These are phyloP conservation scores for Nycticryphes semicollaris DNA, from an alignment of 2,113 vertebrate genomes.

Conservation along the genomic window DNA sequence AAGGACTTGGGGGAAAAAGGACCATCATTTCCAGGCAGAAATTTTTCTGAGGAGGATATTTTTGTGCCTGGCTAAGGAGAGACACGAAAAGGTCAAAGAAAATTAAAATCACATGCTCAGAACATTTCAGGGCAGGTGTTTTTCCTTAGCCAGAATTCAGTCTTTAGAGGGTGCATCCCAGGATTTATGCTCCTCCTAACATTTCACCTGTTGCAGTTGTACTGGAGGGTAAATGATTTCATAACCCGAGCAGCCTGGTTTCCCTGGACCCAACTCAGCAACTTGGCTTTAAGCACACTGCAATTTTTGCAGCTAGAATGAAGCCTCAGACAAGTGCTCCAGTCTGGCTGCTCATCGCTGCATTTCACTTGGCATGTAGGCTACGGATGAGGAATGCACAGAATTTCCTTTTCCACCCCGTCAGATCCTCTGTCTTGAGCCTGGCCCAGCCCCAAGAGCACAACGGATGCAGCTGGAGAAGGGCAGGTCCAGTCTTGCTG, in stretches of 20 bases:
- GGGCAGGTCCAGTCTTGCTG: slow-evolving; percentile 63
- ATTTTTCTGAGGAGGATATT: slow-evolving; percentile 49
- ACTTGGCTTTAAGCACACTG: neutral
- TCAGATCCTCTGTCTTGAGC: slow-evolving; percentile 69
- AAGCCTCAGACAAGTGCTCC: neutral
- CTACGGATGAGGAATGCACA: slow-evolving; percentile 68
- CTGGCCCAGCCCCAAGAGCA: slow-evolving; percentile 68
- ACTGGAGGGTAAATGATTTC: neutral
- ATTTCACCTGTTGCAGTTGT: slow-evolving; percentile 13
- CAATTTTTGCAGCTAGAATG: neutral
- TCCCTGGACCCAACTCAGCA: neutral
- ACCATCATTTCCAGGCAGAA: slow-evolving; percentile 55
- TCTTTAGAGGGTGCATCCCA: neutral
- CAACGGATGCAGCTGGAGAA: slow-evolving; percentile 74
- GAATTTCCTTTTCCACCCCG: slow-evolving; percentile 76
- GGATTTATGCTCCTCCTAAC: neutral
- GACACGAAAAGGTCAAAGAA: slow-evolving; percentile 40
- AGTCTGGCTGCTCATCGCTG: slow-evolving; percentile 14
- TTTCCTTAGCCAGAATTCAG: slow-evolving; percentile 42
- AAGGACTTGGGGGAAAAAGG: neutral
- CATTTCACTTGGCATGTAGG: slow-evolving; percentile 60
- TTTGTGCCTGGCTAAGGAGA: slow-evolving; percentile 43
- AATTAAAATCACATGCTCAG: slow-evolving; percentile 58
- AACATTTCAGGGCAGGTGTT: slow-evolving; percentile 69
- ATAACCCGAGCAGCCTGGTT: neutral